Conservation (phyloP, 2,888 invertebrate species). For the Drosophila birchii region DNA sequence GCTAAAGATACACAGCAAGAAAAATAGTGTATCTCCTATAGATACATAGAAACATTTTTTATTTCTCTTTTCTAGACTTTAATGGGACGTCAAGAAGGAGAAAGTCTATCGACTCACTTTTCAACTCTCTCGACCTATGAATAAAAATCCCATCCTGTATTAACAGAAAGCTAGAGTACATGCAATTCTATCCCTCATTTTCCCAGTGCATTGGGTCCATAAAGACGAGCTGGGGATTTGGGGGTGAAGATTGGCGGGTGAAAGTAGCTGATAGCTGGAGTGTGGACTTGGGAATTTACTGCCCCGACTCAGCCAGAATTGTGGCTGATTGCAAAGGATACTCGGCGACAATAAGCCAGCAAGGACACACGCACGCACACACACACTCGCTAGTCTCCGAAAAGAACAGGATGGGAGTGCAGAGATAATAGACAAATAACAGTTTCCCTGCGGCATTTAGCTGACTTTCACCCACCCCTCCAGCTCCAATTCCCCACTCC, state of each 20-base stretch:
- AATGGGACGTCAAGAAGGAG: not conserved
- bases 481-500: slow-evolving; percentile 1
- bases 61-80: not conserved
- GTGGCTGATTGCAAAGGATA: slow-evolving; percentile 81
- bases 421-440: slow-evolving; percentile 79
- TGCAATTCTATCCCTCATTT: not conserved
- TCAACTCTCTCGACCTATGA: too few species aligned
- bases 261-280: slow-evolving; percentile 74
- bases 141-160: too few species aligned
- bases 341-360: slow-evolving; percentile 77
- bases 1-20: slow-evolving; percentile 1
- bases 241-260: slow-evolving; percentile 23
- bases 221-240: slow-evolving; percentile 19
- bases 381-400: slow-evolving; percentile 26
- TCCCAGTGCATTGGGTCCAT: slow-evolving; percentile 10
- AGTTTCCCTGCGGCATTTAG: slow-evolving; percentile 79
- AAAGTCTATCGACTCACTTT: too few species aligned
- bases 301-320: slow-evolving; percentile 64
- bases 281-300: slow-evolving; percentile 74
- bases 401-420: slow-evolving; percentile 61
- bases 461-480: slow-evolving; percentile 29
- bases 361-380: slow-evolving; percentile 45
- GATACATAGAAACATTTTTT: not conserved
- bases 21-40: not conserved
- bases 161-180: not conserved